Evolutionary conservation across 2,888 invertebrate species (phyloP), one percentile per base, ranked within the genome.

Genomic region (Bibio marci): DNA sequence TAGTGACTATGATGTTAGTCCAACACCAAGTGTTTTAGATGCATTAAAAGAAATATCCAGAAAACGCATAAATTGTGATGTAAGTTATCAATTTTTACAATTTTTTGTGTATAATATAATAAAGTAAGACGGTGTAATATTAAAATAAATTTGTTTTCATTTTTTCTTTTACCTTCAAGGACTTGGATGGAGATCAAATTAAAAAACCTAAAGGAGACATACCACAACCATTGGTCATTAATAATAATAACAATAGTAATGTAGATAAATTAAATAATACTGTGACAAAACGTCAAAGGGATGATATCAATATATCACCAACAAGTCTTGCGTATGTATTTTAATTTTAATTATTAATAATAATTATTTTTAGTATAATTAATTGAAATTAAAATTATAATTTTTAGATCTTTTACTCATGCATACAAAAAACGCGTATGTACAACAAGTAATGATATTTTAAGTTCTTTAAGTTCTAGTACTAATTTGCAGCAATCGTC

Each of bases 41-140:
- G 70, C 66, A 12, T 49, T 70, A 1, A 69, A 67, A 45, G 70
- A 70, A 51, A 69, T 70, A 37, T 70, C 70, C 2, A 55, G 69
- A 18, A 70, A 70, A 50, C 56, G 70, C 27, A 68, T 70, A 22
- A 67, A 66, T 46, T 59, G 62, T 31, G 62, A 56, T 46, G 67
- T 60, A 45, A 45, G 46, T 40, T 22, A 22, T 6, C 8, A 22
- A 22, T 22, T 22, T 22, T n/a, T n/a, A n/a, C n/a, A n/a, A 22
- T 22, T 22, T 22, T 22, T 22, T 22, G 4, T 22, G 4, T 22
- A 8, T 22, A 22, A 22, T 22, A n/a, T n/a, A n/a, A n/a, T n/a
- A n/a, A n/a, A n/a, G n/a, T n/a, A n/a, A n/a, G n/a, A n/a, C 22
- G 4, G 22, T 22, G 4, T 22, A 22, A 6, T 4, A 6, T 19